Percentiles rank a stretch among this genome's conserved stretches.
phyloP scores from a whole-genome alignment of 37 sponge, comb jelly and placozoan genomes.

The Corticium candelabrum region DNA sequence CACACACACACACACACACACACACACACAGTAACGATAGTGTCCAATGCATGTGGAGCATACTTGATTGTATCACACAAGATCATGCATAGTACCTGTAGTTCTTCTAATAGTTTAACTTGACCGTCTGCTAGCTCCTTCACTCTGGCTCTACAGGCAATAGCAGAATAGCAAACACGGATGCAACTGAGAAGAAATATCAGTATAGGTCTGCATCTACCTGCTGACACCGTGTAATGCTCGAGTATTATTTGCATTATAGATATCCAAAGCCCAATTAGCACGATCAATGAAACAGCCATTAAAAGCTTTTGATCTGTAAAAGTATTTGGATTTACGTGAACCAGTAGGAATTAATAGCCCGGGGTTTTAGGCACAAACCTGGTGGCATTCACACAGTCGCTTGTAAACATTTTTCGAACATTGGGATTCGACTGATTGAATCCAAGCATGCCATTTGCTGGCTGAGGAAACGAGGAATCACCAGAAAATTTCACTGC shows the following conservation, averaged over 20 bases:
- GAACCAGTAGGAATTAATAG: too few relatives aligned
- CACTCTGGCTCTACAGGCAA: not conserved
- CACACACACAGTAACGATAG: too few relatives aligned
- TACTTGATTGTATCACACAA: too few relatives aligned
- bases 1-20: too few relatives aligned
- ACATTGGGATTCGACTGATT: not conserved
- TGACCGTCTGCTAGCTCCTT: not conserved
- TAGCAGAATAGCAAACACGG: not conserved
- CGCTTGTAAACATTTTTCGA: not conserved
- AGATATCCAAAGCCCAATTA: not conserved
- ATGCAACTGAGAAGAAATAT: too few relatives aligned
- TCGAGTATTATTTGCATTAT: not conserved
- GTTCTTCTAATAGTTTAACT: not conserved
- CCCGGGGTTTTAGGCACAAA: not conserved
- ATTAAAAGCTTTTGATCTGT: not conserved
- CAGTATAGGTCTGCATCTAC: not conserved
- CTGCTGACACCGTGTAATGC: not conserved
- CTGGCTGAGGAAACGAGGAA: not conserved
- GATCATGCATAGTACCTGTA: not conserved
- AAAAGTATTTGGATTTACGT: not conserved
- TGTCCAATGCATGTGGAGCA: too few relatives aligned
- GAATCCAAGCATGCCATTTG: not conserved
- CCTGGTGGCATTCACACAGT: not conserved
- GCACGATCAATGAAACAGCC: not conserved
- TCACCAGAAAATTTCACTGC: not conserved